These are phyloP conservation scores for Aurelia sp. DNA, from an alignment of 30 jellyfish, hydroid and myxozoan genomes.

Conservation along the genomic window DNA sequence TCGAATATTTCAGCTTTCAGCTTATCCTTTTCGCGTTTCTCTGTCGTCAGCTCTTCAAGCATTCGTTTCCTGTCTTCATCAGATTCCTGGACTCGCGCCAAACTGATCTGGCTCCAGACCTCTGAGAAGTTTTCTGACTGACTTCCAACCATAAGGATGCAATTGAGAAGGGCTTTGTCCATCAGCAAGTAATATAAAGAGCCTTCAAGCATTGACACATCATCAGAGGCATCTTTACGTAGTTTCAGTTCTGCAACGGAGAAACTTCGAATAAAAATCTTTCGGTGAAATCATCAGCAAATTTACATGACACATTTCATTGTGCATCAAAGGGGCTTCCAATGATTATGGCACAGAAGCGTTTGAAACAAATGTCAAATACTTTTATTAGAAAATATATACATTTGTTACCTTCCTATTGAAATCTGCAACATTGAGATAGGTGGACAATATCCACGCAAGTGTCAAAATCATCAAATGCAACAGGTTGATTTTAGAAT, in stretches of 20 bases:
- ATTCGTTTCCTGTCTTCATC: conserved; percentile 86
- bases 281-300: not conserved
- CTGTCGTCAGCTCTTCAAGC: conserved; percentile 83
- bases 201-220: conserved; percentile 75
- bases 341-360: not conserved
- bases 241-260: conserved; percentile 41
- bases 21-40: conserved; percentile 69
- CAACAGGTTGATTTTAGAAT: too few relatives aligned
- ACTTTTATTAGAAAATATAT: too few relatives aligned
- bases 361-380: too few relatives aligned
- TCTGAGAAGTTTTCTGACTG: conserved; percentile 80
- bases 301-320: not conserved
- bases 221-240: conserved; percentile 77
- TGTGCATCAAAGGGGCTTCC: not conserved
- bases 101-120: conserved; percentile 76
- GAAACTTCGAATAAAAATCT: not conserved
- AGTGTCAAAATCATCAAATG: too few relatives aligned
- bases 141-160: conserved; percentile 82
- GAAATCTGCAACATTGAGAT: too few relatives aligned
- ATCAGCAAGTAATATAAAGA: conserved; percentile 91
- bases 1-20: conserved; percentile 75
- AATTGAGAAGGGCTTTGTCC: conserved; percentile 95
- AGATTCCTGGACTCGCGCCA: conserved; percentile 54
- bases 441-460: too few relatives aligned
- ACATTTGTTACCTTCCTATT: too few relatives aligned